Percentiles rank a stretch among this genome's conserved stretches.
phyloP scores from a whole-genome alignment of 2,888 invertebrate species.

The Invenusta paracnida region DNA sequence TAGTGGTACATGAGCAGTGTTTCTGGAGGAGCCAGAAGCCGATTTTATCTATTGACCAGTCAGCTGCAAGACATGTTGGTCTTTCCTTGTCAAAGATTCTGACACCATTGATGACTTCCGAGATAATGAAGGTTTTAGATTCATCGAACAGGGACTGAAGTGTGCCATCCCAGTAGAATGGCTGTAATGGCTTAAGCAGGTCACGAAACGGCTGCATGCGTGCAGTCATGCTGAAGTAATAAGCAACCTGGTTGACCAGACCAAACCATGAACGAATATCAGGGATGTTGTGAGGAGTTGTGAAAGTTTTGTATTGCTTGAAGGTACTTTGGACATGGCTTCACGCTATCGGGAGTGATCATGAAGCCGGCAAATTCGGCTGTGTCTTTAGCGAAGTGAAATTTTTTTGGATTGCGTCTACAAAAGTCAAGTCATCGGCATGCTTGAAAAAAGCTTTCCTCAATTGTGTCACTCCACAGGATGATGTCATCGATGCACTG shows the following conservation, averaged over 20 bases:
- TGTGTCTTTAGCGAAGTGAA: slow-evolving; percentile 44
- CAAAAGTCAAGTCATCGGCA: slow-evolving; percentile 46
- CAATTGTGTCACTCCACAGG: slow-evolving; percentile 46
- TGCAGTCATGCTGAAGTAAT: slow-evolving; percentile 46
- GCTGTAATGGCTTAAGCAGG: slow-evolving; percentile 43
- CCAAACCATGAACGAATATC: slow-evolving; percentile 48
- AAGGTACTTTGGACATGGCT: slow-evolving; percentile 46
- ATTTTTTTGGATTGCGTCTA: slow-evolving; percentile 46
- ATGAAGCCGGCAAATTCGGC: slow-evolving; percentile 46
- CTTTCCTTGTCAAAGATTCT: slow-evolving; percentile 2
- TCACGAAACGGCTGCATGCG: slow-evolving; percentile 46
- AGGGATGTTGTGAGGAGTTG: slow-evolving; percentile 22
- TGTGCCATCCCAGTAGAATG: slow-evolving; percentile 44
- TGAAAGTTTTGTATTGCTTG: slow-evolving; percentile 45
- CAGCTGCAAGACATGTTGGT: slow-evolving; percentile 33
- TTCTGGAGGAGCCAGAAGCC: slow-evolving; percentile 31
- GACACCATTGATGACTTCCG: slow-evolving; percentile 13
- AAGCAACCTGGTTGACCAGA: slow-evolving; percentile 42
- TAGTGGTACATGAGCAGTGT: background rate
- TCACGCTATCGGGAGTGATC: slow-evolving; percentile 44
- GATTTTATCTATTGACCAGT: slow-evolving; percentile 14
- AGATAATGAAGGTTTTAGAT: slow-evolving; percentile 45
- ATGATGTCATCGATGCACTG: slow-evolving; percentile 46
- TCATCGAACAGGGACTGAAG: slow-evolving; percentile 42
- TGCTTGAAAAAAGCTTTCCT: slow-evolving; percentile 46